Evolutionary conservation across 2,888 invertebrate genomes (phyloP), one percentile per base, ranked within the genome.

Genomic region (Drosophila neotestacea): DNA sequence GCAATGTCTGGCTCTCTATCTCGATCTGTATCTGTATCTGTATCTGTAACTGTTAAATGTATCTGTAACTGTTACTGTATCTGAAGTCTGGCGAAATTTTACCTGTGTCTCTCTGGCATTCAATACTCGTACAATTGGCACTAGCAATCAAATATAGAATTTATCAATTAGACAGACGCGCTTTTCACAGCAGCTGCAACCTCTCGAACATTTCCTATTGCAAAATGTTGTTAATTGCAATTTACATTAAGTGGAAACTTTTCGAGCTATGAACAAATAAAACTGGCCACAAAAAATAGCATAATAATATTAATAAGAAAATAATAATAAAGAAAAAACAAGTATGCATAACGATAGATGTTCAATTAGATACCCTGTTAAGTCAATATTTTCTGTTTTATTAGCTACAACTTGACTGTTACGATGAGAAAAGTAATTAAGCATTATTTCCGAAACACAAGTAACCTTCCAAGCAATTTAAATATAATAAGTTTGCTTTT

Each of bases 161-260:
- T 65, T 70, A 72, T 77, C 81, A 81, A 84, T 81, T 84, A 81
- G 84, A 73, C 48, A 56, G 52, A 41, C 72, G 71, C 63, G 55
- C 51, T 76, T 75, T 76, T 65, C 72, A 72, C 71, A 66, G 66
- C 48, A 42, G 51, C 61, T 73, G 63, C 64, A 51, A 44, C 56
- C 52, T 56, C 59, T 30, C 56, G n/a, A 11, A 44, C 61, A 41
- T 69, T 77, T 77, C 66, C 77, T 77, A 76, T 82, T 73, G 79
- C 85, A 68, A 84, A 79, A 77, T 72, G 68, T 38, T 74, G 85
- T 81, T 82, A 85, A 85, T 85, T 79, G 66, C 74, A 79, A 74
- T 84, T 81, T 74, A 66, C 71, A 77, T 77, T 59, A 61, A 63
- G 50, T 67, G 65, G 56, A 76, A 76, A 76, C 68, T 69, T 68